These are phyloP conservation scores for Epinotia demarniana DNA, from an alignment of 2,888 invertebrate species.

Conservation along the genomic window DNA sequence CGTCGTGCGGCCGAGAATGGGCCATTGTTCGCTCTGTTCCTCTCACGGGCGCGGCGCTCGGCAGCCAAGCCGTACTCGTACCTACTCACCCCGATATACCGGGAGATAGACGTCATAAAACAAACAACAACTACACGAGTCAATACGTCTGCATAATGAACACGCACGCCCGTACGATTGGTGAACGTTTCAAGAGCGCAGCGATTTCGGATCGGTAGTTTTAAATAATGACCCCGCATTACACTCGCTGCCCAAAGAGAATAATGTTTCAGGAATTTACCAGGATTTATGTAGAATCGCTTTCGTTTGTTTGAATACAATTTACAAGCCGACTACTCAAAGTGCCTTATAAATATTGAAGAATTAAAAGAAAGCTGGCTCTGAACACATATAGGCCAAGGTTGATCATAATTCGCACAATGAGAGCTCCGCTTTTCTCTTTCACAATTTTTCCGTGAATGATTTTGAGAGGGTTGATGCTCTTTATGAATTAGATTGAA, in stretches of 20 bases:
- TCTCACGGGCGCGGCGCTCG: conserved; percentile 47
- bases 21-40: conserved; percentile 57
- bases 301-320: conserved; percentile 54
- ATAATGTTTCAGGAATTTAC: conserved; percentile 50
- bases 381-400: conserved; percentile 42
- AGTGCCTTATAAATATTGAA: conserved; percentile 48
- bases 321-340: conserved; percentile 58
- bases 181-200: conserved; percentile 57
- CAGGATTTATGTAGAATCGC: conserved; percentile 51
- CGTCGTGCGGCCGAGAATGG: conserved; percentile 48
- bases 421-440: conserved; percentile 36
- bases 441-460: conserved; percentile 44
- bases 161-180: conserved; percentile 60
- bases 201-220: conserved; percentile 59
- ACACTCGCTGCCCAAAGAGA: conserved; percentile 51
- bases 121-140: conserved; percentile 66
- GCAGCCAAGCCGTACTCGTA: conserved; percentile 40
- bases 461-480: conserved; percentile 43
- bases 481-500: conserved; percentile 39
- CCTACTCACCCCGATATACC: conserved; percentile 53
- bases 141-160: conserved; percentile 72
- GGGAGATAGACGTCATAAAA: conserved; percentile 62
- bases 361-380: conserved; percentile 44
- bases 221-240: conserved; percentile 62
- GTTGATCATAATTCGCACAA: conserved; percentile 43